Conservation (phyloP, 2,113 vertebrate species). For the Anhinga rufa region DNA sequence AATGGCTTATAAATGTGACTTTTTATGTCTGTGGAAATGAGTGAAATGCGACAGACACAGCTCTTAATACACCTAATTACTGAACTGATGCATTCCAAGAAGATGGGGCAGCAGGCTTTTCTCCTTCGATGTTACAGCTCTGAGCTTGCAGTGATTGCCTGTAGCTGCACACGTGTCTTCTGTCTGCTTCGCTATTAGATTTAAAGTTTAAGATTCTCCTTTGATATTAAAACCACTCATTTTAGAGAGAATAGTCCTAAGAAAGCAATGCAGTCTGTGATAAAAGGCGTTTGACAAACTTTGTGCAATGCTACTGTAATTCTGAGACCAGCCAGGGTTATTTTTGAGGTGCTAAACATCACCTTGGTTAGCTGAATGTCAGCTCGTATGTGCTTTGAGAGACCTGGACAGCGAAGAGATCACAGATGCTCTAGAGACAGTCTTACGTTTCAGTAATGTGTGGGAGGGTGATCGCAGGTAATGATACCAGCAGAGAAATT, state of each 20-base stretch:
- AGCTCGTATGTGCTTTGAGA: not conserved
- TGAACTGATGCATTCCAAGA: not conserved
- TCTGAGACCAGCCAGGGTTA: not conserved
- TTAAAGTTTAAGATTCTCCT: not conserved
- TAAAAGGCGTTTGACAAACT: not conserved
- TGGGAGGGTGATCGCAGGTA: not conserved
- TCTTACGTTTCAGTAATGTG: not conserved
- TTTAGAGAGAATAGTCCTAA: not conserved
- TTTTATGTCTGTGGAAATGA: constrained; percentile 41
- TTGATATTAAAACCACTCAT: not conserved
- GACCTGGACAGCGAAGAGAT: not conserved
- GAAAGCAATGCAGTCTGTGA: not conserved
- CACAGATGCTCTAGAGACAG: not conserved
- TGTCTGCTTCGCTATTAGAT: not conserved
- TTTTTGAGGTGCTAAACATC: accelerated
- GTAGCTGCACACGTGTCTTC: not conserved
- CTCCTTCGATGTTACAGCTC: not conserved
- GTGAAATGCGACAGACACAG: constrained; percentile 15
- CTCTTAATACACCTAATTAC: constrained; percentile 22
- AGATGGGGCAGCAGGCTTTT: not conserved
- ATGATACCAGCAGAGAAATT: not conserved
- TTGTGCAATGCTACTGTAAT: not conserved
- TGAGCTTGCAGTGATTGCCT: not conserved
- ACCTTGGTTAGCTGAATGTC: not conserved
- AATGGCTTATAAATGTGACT: constrained; percentile 66